A percentile compares a stretch with the other conserved stretches of the same genome.
Conservation (phyloP, 2,113 vertebrate species). For the Sinocyclocheilus grahami region DNA sequence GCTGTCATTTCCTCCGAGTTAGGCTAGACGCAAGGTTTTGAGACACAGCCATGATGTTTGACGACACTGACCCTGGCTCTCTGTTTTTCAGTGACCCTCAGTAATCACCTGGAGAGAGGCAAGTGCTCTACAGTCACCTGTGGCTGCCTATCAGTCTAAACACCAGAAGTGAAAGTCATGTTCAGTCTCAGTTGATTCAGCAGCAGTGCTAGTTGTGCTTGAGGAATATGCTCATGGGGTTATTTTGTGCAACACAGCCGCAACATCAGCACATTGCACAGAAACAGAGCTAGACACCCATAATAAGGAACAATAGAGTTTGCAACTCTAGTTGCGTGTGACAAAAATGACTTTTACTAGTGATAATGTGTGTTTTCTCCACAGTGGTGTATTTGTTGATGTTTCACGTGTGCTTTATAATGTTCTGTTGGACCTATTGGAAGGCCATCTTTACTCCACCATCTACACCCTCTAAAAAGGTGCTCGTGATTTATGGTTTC, state of each 20-base stretch:
- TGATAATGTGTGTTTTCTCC: slow-evolving; percentile 25
- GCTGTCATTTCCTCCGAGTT: no score
- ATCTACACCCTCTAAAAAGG: slow-evolving; percentile 90
- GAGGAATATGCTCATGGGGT: no score
- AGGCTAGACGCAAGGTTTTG: not conserved
- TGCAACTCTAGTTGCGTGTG: no score
- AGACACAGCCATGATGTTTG: not conserved
- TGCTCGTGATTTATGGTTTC: slow-evolving; percentile 54
- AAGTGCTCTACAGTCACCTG: slow-evolving; percentile 49
- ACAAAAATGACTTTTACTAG: not conserved
- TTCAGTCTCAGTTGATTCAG: not conserved
- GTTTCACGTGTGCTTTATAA: slow-evolving; percentile 93
- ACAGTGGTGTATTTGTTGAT: slow-evolving; percentile 88
- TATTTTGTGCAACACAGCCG: no score
- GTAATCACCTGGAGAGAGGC: slow-evolving; percentile 89
- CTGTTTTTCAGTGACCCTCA: slow-evolving; percentile 84
- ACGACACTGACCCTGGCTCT: not conserved
- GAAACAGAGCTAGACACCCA: no score
- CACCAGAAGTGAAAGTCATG: not conserved
- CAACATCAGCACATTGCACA: no score
- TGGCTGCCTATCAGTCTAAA: not conserved
- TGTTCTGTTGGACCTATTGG: slow-evolving; percentile 98
- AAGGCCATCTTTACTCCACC: slow-evolving; percentile 94
- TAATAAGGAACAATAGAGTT: no score
- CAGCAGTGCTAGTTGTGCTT: no score